Conservation (phyloP, 2,888 invertebrate species). For the Pristionchus fissidentatus region DNA sequence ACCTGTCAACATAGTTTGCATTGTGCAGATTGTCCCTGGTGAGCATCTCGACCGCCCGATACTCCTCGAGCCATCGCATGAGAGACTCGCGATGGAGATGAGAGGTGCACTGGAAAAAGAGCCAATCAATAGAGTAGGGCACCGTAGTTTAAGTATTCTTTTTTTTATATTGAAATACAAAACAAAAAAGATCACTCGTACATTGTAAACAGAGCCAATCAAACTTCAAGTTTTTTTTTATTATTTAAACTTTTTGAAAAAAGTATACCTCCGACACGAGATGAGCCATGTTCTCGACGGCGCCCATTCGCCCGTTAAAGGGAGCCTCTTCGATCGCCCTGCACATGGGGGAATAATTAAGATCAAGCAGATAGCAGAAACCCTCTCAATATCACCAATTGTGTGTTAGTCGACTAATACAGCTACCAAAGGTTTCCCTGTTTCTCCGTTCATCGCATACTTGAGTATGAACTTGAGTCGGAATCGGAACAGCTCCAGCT, state of each 20-base stretch:
- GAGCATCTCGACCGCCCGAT: conserved; percentile 48
- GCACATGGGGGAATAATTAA: neutral
- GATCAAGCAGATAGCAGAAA: neutral
- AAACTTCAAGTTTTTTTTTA: too few species aligned
- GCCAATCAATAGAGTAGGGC: too few species aligned
- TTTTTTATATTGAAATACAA: too few species aligned
- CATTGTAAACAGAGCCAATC: too few species aligned
- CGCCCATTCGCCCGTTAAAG: conserved; percentile 38
- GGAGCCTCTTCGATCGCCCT: conserved; percentile 41
- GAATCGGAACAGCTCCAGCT: neutral
- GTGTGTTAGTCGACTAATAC: too few species aligned
- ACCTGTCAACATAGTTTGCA: conserved; percentile 51
- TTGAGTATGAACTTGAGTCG: neutral
- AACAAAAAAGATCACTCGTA: too few species aligned
- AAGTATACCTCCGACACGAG: conserved; percentile 12
- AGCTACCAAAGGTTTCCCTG: too few species aligned
- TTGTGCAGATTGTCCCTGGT: conserved; percentile 54
- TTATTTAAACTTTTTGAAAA: neutral
- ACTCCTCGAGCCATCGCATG: conserved; percentile 33
- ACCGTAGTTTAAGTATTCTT: too few species aligned
- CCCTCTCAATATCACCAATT: neutral
- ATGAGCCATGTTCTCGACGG: neutral
- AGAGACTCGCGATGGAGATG: neutral
- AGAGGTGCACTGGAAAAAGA: neutral
- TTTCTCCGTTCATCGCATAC: neutral